Evolutionary conservation across 2,113 vertebrate species (phyloP), one percentile per base, ranked within the genome.

Genomic region (Aythya baeri): DNA sequence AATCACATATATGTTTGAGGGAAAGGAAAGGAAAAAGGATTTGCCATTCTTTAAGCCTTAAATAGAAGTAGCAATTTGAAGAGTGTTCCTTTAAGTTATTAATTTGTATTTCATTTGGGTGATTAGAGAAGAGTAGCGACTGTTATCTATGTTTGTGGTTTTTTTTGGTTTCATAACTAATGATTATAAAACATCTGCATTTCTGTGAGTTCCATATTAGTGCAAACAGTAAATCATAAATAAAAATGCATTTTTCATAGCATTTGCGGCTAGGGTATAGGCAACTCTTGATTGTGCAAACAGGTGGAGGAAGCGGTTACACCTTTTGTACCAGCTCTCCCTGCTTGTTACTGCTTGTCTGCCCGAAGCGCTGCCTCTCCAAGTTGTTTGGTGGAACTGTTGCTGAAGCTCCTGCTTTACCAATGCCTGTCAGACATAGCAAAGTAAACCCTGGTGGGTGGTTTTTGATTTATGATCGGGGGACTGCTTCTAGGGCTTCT

Each of bases 361-460:
- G 27, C 46, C 1, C 0, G 23, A 44, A 52, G 18, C 23, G 6
- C 43, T 58, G 6, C 7, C 43, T 59, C 29, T 77, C 73, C 49
- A 34, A 22, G 23, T 63, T 43, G 44, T 55, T 7, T n/a, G 50
- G 13, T 43, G 29, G 18, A 43, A 34, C 36, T 78, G 36, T 18
- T 62, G 67, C 46, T 68, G 72, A 67, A 82, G 7, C 6, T 50
- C 66, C 32, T 86, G 36, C 26, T 63, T 59, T 68, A n/a, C 25
- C 0, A 0, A 21, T 54, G 18, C 16, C 1, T 1, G 17, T 74
- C 43, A 70, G 14, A 13, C 23, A 43, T 41, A 31, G 41, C 29
- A 41, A 70, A 36, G 50, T 29, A 63, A 73, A 25, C 26, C 23
- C 57, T 50, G 17, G 16, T 34, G 18, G n/a, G 9, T 26, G 31